Base-by-base conservation (phyloP, 2,888 invertebrate species). In the Corbicula japonica region DNA sequence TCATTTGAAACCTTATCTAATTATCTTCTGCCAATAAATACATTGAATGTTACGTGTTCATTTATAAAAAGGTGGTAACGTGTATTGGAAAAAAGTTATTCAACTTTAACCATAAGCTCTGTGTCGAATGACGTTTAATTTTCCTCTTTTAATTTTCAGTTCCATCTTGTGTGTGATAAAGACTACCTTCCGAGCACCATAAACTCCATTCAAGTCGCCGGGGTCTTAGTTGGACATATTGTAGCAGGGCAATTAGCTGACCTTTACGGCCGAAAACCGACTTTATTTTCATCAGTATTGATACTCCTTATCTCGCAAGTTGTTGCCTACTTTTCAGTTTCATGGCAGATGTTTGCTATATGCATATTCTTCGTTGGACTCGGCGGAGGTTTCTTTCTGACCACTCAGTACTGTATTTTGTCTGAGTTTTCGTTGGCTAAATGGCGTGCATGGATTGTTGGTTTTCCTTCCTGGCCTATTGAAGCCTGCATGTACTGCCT, bases 121-220 rank as follows among this genome's bases (percentile, higher is more conserved):
- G 15, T n/a, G n/a, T n/a, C n/a, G n/a, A n/a, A n/a, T n/a, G n/a
- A n/a, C n/a, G 15, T 12, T 41, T 8, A 50, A 23, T 18, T 60
- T 34, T 30, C 26, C 4, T 60, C 10, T 58, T n/a, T 62, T 6
- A 18, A 21, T 26, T 69, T 71, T 52, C 63, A 78, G 78, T 78
- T 61, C 35, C 26, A 48, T 0, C 62, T 70, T 18, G 66, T 79
- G 4, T 79, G 74, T 54, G 70, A 70, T 23, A 26, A 38, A n/a
- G 65, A 41, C 32, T 71, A 50, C 32, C 65, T 75, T 15, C 74
- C 79, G 8, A 66, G 73, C 21, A 54, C 56, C 4, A 54, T 75
- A 38, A 70, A 75, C 71, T 70, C 79, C 0, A 65, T 75, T 10
- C 79, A 79, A 54, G 52, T 75, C n/a, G 79, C 61, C 8, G 75